phyloP scores from a whole-genome alignment of 1,140 invertebrate species.

The Nasonia vitripennis region DNA sequence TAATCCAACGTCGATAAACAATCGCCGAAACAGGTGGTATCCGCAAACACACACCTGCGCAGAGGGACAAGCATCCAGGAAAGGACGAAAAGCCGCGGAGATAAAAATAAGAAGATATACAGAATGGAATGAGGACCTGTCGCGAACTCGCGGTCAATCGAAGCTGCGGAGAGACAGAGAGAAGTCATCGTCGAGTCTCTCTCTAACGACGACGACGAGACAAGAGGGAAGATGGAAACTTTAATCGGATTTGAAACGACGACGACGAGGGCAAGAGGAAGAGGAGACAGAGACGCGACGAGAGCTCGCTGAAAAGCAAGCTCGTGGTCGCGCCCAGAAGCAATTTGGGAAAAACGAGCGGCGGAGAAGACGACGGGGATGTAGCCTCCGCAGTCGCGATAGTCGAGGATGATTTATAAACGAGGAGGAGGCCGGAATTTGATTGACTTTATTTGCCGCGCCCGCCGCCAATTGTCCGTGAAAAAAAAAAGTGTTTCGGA shows the following conservation, averaged over 20 bases:
- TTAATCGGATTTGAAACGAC: conserved; percentile 57
- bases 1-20: background rate
- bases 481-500: background rate
- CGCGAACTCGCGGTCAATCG: conserved; percentile 34
- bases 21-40: background rate
- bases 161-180: background rate
- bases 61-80: background rate
- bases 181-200: background rate
- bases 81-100: background rate
- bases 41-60: background rate
- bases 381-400: background rate
- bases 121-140: conserved; percentile 25
- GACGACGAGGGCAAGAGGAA: conserved; percentile 11
- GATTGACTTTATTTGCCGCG: conserved; percentile 41
- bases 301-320: conserved; percentile 27
- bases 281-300: background rate
- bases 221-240: conserved; percentile 48
- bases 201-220: background rate
- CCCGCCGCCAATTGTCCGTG: conserved; percentile 14
- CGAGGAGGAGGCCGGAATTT: background rate
- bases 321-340: conserved; percentile 34
- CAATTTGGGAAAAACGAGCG: conserved; percentile 42
- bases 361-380: conserved; percentile 23
- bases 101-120: conserved; percentile 1
- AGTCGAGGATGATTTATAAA: conserved; percentile 39